phyloP scores from a whole-genome alignment of 2,888 invertebrate species.

The Tuberolachnus salignus region DNA sequence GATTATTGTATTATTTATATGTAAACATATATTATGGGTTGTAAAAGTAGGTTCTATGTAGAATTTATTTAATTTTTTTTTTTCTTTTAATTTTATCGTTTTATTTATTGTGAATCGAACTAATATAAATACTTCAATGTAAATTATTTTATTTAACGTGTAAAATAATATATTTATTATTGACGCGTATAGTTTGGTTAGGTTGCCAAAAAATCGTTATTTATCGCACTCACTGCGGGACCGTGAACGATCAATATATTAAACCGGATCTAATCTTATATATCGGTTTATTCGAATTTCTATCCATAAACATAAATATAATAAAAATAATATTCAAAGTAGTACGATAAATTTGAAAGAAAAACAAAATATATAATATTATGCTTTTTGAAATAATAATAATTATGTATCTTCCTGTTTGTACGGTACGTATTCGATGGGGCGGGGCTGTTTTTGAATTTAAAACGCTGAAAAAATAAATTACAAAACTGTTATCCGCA shows the following conservation, averaged over 20 bases:
- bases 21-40: no score
- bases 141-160: background rate
- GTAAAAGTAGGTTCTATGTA: no score
- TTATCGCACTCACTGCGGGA: background rate
- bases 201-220: slow-evolving; percentile 26
- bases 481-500: no score
- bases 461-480: no score
- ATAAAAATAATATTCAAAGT: background rate
- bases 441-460: no score
- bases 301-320: background rate
- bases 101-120: no score
- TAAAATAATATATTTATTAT: background rate
- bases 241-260: background rate
- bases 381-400: background rate
- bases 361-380: background rate
- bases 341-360: background rate
- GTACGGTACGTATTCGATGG: background rate
- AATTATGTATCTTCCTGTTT: background rate
- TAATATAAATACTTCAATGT: no score
- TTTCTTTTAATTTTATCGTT: no score
- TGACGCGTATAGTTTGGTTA: background rate
- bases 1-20: no score
- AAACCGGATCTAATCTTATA: slow-evolving; percentile 25
- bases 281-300: background rate
- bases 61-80: no score